Percentiles rank a stretch among this genome's conserved stretches.
Evolutionary conservation across 2,113 vertebrate species (phyloP).

Genomic region (Petrocephalus zakoni): DNA sequence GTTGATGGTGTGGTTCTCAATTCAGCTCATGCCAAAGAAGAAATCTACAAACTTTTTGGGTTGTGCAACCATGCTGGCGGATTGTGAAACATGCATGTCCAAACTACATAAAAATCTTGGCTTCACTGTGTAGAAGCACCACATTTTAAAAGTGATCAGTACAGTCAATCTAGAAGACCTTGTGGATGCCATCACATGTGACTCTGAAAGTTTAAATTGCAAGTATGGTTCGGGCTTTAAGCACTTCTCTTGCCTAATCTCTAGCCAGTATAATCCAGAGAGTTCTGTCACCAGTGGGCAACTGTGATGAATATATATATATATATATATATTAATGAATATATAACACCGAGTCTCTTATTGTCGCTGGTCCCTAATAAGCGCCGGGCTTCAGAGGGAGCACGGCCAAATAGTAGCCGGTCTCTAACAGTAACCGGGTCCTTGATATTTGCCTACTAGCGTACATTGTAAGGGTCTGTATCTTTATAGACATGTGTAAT

Average conservation of each 20-base stretch:
- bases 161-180: neutral
- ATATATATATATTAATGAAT: too few relatives aligned
- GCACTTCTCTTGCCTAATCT: neutral
- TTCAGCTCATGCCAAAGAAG: neutral
- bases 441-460: too few relatives aligned
- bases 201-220: neutral
- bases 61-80: neutral
- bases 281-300: neutral
- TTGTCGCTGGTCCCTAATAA: too few relatives aligned
- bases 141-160: neutral
- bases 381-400: too few relatives aligned
- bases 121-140: neutral
- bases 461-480: too few relatives aligned
- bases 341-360: too few relatives aligned
- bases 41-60: neutral
- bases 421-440: too few relatives aligned
- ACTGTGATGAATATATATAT: neutral
- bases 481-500: too few relatives aligned
- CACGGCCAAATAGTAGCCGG: too few relatives aligned
- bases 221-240: neutral
- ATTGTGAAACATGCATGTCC: neutral
- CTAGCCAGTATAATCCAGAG: neutral
- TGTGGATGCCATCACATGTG: neutral
- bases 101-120: neutral
- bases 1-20: neutral